Conservation (phyloP, 2,888 invertebrate genomes). For the Mimumesa dahlbomi region DNA sequence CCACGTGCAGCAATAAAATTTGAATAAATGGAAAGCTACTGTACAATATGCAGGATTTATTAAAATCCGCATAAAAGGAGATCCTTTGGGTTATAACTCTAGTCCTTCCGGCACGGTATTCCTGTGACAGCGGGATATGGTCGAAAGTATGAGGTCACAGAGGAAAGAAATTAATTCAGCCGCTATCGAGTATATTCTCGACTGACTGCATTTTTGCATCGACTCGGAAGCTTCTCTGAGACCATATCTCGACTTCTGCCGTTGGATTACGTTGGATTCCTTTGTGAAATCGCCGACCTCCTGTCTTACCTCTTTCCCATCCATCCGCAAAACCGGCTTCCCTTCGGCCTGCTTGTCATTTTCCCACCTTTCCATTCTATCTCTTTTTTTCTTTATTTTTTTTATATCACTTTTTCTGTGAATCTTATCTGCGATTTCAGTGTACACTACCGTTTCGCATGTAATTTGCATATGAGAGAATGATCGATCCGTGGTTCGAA, state of each 20-base stretch:
- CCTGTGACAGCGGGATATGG: neutral
- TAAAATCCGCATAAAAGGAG: too few relatives aligned
- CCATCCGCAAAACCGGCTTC: slow-evolving; percentile 13
- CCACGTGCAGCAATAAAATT: too few relatives aligned
- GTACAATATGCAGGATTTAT: too few relatives aligned
- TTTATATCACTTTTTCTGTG: neutral
- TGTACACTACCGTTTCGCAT: slow-evolving; percentile 35
- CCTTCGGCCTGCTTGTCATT: slow-evolving; percentile 45
- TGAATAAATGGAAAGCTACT: too few relatives aligned
- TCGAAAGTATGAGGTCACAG: neutral
- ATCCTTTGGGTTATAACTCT: too few relatives aligned
- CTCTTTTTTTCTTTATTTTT: slow-evolving; percentile 1
- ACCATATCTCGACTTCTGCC: slow-evolving; percentile 39
- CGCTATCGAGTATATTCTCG: slow-evolving; percentile 1
- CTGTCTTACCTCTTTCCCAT: slow-evolving; percentile 46
- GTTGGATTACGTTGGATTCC: slow-evolving; percentile 61
- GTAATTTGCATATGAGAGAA: slow-evolving; percentile 46
- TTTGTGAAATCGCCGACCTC: slow-evolving; percentile 65
- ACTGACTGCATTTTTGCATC: slow-evolving; percentile 43
- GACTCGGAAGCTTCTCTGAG: neutral
- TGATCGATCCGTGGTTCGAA: slow-evolving; percentile 46
- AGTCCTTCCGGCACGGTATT: neutral
- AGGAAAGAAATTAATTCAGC: slow-evolving; percentile 2
- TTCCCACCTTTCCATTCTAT: slow-evolving; percentile 29
- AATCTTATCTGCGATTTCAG: slow-evolving; percentile 53